Evolutionary conservation across 2,113 vertebrate genomes (phyloP).

Genomic region (Toxotes chatareus): DNA sequence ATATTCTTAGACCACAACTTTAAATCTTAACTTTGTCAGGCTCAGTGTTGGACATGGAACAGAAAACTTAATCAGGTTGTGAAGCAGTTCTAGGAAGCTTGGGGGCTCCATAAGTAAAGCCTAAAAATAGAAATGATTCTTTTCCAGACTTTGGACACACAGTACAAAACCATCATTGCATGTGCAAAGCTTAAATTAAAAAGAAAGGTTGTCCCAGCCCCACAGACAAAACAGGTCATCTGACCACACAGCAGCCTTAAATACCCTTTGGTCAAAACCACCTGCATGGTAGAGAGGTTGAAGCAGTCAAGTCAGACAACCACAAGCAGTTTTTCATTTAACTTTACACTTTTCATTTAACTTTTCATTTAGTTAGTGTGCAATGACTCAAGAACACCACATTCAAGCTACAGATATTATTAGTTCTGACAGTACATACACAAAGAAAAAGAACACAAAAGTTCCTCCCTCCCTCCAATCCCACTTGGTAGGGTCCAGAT

Average conservation of each 20-base stretch:
- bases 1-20: background rate
- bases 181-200: background rate
- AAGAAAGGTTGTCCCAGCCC: background rate
- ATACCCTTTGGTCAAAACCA: background rate
- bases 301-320: background rate
- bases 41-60: background rate
- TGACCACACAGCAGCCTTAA: background rate
- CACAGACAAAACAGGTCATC: background rate
- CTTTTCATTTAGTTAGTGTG: background rate
- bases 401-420: background rate
- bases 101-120: background rate
- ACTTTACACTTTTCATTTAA: background rate
- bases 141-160: background rate
- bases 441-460: background rate
- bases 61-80: background rate
- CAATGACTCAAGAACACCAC: background rate
- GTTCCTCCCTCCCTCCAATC: background rate
- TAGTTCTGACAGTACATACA: background rate
- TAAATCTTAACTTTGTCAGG: background rate
- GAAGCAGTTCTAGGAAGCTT: background rate
- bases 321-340: background rate
- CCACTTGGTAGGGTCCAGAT: background rate
- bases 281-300: background rate
- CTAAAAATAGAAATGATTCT: background rate
- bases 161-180: too few relatives aligned